These are phyloP conservation scores for Zygaena filipendulae DNA, from an alignment of 2,888 invertebrate genomes.

Conservation along the genomic window DNA sequence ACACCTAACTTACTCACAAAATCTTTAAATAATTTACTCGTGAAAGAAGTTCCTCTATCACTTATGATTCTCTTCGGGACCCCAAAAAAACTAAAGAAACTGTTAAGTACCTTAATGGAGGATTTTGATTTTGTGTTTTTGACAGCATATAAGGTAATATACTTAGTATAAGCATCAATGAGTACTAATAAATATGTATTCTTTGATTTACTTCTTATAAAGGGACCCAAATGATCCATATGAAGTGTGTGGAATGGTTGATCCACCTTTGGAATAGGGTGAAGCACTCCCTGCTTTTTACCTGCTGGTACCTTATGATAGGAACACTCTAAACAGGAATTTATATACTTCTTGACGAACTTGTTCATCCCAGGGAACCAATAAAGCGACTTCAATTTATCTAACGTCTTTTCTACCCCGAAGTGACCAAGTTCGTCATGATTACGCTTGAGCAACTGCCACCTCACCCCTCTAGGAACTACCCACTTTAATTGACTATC, in stretches of 20 bases:
- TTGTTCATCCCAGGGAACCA: conserved; percentile 15
- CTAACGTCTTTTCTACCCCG: conserved; percentile 15
- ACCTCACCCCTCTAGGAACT: conserved; percentile 17
- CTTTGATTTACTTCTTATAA: conserved; percentile 9
- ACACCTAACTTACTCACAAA: conserved; percentile 8
- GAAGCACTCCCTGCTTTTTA: conserved; percentile 14
- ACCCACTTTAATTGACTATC: conserved; percentile 15
- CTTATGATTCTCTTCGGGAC: conserved; percentile 10
- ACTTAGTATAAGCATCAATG: conserved; percentile 13
- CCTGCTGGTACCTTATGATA: conserved; percentile 11
- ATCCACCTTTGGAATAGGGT: conserved; percentile 16
- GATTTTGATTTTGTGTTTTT: conserved; percentile 11
- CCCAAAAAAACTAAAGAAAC: conserved; percentile 12
- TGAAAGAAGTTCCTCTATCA: conserved; percentile 14
- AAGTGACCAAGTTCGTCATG: conserved; percentile 20
- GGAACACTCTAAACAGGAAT: conserved; percentile 13
- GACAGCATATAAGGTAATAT: conserved; percentile 7
- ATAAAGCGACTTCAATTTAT: conserved; percentile 8
- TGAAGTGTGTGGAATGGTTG: conserved; percentile 20
- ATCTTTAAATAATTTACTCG: conserved; percentile 13
- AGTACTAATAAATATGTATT: conserved; percentile 9
- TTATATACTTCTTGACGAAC: conserved; percentile 12
- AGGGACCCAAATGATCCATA: conserved; percentile 19
- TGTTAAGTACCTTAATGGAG: conserved; percentile 3
- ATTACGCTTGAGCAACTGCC: conserved; percentile 17